Conservation (phyloP, 2,797 vertebrate species). For the Peromyscus attwateri region DNA sequence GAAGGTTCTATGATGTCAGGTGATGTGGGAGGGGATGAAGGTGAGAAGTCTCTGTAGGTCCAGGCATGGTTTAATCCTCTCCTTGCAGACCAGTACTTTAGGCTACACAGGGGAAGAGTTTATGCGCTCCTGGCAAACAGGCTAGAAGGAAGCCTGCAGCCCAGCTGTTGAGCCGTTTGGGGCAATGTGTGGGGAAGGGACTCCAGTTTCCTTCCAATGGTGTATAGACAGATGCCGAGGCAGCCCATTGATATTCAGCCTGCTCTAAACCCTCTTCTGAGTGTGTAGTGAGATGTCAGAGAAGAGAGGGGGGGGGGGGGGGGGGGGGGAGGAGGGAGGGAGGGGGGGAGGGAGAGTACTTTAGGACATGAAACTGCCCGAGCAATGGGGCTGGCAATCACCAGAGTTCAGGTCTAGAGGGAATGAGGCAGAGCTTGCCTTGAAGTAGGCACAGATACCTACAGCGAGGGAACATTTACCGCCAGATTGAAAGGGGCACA, state of each 20-base stretch:
- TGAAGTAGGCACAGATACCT: neutral
- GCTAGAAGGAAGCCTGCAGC: neutral
- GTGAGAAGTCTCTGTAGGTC: neutral
- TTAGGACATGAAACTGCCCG: neutral
- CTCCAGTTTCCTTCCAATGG: neutral
- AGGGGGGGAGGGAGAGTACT: neutral
- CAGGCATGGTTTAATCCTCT: neutral
- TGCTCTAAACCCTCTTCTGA: conserved; percentile 2
- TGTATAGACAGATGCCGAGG: neutral
- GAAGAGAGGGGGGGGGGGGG: no score
- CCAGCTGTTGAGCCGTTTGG: neutral
- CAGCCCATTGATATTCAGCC: neutral
- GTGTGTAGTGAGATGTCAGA: neutral
- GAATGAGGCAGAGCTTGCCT: neutral
- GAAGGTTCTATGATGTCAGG: conserved; percentile 57
- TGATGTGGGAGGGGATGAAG: neutral
- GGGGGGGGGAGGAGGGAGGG: no score
- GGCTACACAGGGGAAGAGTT: neutral
- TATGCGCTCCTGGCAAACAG: neutral
- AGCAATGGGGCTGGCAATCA: neutral
- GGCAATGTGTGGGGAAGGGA: neutral
- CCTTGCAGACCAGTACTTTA: neutral
- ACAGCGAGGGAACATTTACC: neutral
- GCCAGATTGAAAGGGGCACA: neutral
- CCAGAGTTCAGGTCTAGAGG: neutral